These are phyloP conservation scores for Coturnix japonica DNA, from an alignment of 2,113 vertebrate genomes.

Conservation along the genomic window DNA sequence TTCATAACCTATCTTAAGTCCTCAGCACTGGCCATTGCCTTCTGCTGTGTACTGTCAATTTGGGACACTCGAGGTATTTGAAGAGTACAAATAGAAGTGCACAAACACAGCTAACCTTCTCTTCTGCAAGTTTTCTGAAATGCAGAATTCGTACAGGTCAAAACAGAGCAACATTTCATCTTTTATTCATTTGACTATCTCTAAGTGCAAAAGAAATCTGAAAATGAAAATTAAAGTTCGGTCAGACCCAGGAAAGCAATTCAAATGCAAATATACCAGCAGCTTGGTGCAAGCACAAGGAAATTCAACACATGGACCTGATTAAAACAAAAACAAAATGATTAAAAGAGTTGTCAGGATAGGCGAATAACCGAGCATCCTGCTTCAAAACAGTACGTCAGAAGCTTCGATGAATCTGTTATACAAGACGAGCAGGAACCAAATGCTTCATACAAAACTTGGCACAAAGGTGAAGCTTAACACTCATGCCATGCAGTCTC, in stretches of 20 bases:
- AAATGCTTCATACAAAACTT: not conserved
- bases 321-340: not conserved
- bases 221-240: slow-evolving; percentile 46
- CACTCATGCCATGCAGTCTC: accelerated
- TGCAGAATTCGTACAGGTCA: not conserved
- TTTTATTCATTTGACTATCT: slow-evolving; percentile 55
- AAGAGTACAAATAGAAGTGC: not conserved
- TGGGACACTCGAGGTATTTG: not conserved
- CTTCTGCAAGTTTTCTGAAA: not conserved
- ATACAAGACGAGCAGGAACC: not conserved
- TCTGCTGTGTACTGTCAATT: not conserved
- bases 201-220: slow-evolving; percentile 3
- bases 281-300: slow-evolving; percentile 8
- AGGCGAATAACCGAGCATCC: not conserved
- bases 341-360: slow-evolving; percentile 22
- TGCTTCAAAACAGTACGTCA: not conserved
- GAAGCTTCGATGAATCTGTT: not conserved
- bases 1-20: not conserved
- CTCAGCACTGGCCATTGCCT: not conserved
- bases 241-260: slow-evolving; percentile 34
- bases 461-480: not conserved
- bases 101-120: not conserved
- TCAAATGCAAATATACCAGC: slow-evolving; percentile 66
- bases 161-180: slow-evolving; percentile 43
- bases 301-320: not conserved